phyloP scores from a whole-genome alignment of 2,888 invertebrate genomes.

The Netelia melanura region DNA sequence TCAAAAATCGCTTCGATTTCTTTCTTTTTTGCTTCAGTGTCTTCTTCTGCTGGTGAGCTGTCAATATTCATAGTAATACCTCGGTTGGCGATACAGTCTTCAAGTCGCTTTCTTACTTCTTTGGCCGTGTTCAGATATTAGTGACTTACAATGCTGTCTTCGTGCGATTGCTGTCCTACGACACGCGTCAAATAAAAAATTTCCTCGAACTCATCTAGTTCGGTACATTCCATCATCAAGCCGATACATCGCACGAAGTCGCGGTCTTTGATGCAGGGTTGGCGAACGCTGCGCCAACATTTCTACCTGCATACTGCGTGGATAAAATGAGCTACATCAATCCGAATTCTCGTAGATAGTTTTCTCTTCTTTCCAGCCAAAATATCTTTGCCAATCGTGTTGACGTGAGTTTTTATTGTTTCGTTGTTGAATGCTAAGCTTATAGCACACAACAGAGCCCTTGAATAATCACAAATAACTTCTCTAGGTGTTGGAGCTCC shows the following conservation, averaged over 20 bases:
- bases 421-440: constrained; percentile 9
- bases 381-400: not conserved
- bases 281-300: constrained; percentile 28
- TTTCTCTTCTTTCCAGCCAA: not conserved
- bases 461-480: constrained; percentile 4
- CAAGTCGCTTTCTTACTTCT: constrained; percentile 46
- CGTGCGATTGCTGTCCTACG: constrained; percentile 52
- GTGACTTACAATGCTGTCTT: constrained; percentile 25
- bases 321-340: constrained; percentile 60
- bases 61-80: not conserved
- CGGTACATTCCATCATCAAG: constrained; percentile 53
- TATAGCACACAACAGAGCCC: constrained; percentile 13
- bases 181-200: constrained; percentile 55
- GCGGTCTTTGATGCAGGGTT: constrained; percentile 40
- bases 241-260: constrained; percentile 58
- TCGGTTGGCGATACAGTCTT: constrained; percentile 43
- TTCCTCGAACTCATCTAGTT: constrained; percentile 41
- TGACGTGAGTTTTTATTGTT: not conserved
- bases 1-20: not conserved
- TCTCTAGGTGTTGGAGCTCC: constrained; percentile 1
- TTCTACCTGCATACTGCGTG: constrained; percentile 54
- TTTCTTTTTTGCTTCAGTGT: not conserved
- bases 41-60: not conserved
- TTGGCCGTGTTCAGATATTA: not conserved
- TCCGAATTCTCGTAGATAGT: constrained; percentile 37